Conservation (phyloP, 2,888 invertebrate genomes). For the Acanthosepion esculentum region DNA sequence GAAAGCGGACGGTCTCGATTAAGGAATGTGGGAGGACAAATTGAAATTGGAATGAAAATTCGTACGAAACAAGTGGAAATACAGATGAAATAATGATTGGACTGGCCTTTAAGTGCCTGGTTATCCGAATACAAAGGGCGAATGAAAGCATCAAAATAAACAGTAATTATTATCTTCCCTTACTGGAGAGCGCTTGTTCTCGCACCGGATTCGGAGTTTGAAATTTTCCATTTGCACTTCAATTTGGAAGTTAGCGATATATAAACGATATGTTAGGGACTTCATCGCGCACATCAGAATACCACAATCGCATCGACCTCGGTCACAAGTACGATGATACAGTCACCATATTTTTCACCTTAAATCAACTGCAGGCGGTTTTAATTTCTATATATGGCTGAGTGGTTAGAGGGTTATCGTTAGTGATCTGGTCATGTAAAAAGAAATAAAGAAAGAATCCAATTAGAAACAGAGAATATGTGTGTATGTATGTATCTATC, state of each 20-base stretch:
- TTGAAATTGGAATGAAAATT: background rate
- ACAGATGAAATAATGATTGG: background rate
- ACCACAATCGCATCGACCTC: background rate
- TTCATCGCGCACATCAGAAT: background rate
- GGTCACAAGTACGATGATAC: background rate
- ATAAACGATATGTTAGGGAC: background rate
- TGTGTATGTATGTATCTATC: no score
- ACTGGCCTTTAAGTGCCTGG: background rate
- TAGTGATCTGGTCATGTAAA: no score
- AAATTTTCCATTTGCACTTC: background rate
- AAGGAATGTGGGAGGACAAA: background rate
- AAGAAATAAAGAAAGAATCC: no score
- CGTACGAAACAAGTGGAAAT: background rate
- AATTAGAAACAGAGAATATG: no score
- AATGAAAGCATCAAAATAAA: background rate
- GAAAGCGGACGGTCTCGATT: no score
- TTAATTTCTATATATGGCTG: no score
- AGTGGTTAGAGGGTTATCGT: no score
- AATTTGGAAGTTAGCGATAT: background rate
- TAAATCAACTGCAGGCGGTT: no score
- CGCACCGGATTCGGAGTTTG: background rate
- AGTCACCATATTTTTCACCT: background rate
- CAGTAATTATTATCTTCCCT: background rate
- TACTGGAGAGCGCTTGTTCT: background rate
- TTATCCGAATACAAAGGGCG: background rate